Evolutionary conservation across 2,888 invertebrate species (phyloP).

Genomic region (Synanthedon andrenaeformis): DNA sequence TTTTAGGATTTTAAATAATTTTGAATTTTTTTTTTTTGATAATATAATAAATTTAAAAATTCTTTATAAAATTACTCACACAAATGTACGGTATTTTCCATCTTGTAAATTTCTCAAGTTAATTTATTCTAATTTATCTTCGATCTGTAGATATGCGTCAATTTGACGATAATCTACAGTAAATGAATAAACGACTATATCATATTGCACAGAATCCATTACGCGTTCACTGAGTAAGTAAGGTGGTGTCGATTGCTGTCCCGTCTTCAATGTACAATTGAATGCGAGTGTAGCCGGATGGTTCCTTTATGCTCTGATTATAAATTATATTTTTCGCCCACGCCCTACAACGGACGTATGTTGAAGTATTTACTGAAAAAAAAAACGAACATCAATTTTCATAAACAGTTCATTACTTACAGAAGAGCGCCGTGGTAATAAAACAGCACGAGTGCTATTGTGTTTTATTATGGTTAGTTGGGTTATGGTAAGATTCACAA

Average conservation of each 20-base stretch:
- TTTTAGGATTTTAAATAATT: no score
- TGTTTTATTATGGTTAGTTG: no score
- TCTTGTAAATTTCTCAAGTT: no score
- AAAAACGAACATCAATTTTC: not conserved
- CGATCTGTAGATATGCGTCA: no score
- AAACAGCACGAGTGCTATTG: not conserved
- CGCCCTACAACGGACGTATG: conserved; percentile 68
- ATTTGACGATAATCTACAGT: not conserved
- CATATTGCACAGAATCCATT: not conserved
- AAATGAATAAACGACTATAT: not conserved
- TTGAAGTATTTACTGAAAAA: conserved; percentile 31
- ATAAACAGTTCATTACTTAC: not conserved
- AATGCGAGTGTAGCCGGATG: conserved; percentile 46
- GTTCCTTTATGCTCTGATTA: conserved; percentile 51
- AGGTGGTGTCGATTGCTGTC: conserved; percentile 2
- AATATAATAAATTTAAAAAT: no score
- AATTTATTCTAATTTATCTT: no score
- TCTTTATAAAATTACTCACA: no score
- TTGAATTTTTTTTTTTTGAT: no score
- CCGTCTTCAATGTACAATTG: conserved; percentile 23
- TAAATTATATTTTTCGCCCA: conserved; percentile 78
- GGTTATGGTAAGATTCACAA: no score
- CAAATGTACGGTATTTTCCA: no score
- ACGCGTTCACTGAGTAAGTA: conserved; percentile 2
- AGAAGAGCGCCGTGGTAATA: not conserved